Evolutionary conservation across 2,113 vertebrate species (phyloP).

Genomic region (Dipodomys spectabilis): DNA sequence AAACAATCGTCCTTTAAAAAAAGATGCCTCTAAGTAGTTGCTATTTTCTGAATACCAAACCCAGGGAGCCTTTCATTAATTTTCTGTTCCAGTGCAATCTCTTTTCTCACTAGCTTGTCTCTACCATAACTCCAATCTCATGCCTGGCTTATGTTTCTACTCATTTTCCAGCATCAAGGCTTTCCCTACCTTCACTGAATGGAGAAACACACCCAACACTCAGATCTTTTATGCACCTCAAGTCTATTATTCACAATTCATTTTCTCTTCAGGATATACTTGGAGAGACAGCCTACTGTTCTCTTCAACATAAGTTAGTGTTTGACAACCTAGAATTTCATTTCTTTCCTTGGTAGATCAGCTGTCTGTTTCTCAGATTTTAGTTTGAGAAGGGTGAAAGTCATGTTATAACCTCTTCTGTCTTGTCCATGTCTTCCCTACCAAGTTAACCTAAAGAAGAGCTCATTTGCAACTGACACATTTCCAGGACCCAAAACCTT

Average conservation of each 20-base stretch:
- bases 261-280: background rate
- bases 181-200: background rate
- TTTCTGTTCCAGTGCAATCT: background rate
- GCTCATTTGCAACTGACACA: background rate
- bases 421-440: background rate
- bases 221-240: background rate
- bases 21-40: background rate
- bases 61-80: rapidly evolving
- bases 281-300: background rate
- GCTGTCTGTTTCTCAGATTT: background rate
- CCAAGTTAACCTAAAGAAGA: background rate
- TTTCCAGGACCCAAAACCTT: background rate
- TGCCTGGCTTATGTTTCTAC: too few species aligned
- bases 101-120: background rate
- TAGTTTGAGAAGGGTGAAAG: background rate
- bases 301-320: background rate
- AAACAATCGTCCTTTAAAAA: background rate
- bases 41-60: background rate
- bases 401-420: background rate
- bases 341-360: background rate
- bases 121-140: background rate
- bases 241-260: background rate
- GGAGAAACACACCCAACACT: background rate
- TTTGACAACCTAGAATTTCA: background rate
- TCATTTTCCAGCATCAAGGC: background rate